A percentile compares a stretch with the other conserved stretches of the same genome.
These are phyloP conservation scores for Synanceia verrucosa DNA, from an alignment of 2,797 vertebrate species.

Conservation along the genomic window DNA sequence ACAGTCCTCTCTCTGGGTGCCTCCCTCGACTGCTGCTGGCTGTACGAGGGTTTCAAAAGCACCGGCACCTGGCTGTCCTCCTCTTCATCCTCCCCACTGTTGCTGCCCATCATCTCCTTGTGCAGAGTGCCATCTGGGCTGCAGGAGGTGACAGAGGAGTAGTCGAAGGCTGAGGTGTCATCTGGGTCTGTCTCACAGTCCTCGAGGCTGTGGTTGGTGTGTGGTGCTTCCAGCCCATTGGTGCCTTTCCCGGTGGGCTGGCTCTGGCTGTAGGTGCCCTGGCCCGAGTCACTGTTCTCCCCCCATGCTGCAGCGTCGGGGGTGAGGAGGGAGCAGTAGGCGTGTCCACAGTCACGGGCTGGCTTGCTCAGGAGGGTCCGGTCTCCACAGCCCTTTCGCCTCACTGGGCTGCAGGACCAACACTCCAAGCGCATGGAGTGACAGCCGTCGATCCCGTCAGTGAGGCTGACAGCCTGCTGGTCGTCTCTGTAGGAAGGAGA, in stretches of 20 bases:
- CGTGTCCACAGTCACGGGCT: constrained; percentile 37
- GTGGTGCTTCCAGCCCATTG: constrained; percentile 27
- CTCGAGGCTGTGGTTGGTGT: constrained; percentile 17
- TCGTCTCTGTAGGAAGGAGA: constrained; percentile 45
- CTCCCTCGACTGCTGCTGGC: constrained; percentile 48
- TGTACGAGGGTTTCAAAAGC: constrained; percentile 79
- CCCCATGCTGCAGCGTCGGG: constrained; percentile 59
- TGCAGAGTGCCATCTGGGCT: constrained; percentile 79
- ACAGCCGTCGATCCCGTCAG: constrained; percentile 39
- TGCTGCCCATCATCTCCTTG: constrained; percentile 47
- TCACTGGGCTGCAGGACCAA: constrained; percentile 74
- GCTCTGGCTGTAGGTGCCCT: constrained; percentile 76
- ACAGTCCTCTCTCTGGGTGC: constrained; percentile 72
- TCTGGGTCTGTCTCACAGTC: constrained; percentile 73
- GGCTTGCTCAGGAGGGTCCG: constrained; percentile 12
- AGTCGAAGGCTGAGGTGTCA: constrained; percentile 82
- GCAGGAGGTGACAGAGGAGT: constrained; percentile 83
- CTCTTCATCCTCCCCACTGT: constrained; percentile 61
- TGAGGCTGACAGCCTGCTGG: constrained; percentile 9
- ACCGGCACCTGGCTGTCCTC: constrained; percentile 84
- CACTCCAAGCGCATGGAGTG: constrained; percentile 70
- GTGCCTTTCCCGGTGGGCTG: constrained; percentile 46
- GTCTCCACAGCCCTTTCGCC: constrained; percentile 60
- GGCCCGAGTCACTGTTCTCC: constrained; percentile 79
- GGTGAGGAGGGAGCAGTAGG: constrained; percentile 56